A percentile compares a stretch with the other conserved stretches of the same genome.
phyloP scores from a whole-genome alignment of 2,113 vertebrate genomes.

The Maccullochella peelii region DNA sequence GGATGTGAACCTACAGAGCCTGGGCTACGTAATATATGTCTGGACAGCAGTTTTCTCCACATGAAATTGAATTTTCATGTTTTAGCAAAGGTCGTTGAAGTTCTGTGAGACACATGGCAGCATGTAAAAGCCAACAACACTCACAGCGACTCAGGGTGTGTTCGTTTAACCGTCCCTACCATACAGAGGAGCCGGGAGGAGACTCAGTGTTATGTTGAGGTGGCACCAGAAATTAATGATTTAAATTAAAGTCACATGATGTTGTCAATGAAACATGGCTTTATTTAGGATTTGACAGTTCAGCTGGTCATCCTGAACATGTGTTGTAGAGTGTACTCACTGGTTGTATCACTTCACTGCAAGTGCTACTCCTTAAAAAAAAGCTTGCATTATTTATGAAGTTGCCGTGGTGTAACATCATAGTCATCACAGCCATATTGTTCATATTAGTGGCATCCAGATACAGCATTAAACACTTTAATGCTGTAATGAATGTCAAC shows the following conservation, averaged over 20 bases:
- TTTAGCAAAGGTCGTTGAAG: neutral
- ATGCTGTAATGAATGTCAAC: neutral
- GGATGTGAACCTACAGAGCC: neutral
- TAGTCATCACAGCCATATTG: neutral
- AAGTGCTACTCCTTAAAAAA: neutral
- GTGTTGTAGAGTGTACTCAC: neutral
- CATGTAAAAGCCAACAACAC: neutral
- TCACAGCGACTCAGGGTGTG: neutral
- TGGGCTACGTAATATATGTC: neutral
- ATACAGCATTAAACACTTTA: neutral
- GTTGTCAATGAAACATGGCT: neutral
- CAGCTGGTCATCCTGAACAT: neutral
- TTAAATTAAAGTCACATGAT: neutral
- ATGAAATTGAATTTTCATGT: neutral
- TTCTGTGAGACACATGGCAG: neutral
- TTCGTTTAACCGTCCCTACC: neutral
- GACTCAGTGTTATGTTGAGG: neutral
- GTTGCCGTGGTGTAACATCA: neutral
- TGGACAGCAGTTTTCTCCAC: neutral
- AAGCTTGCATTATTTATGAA: neutral
- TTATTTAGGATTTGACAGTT: neutral
- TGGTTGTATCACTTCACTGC: neutral
- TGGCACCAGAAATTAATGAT: neutral
- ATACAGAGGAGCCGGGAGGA: neutral
- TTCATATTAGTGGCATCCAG: neutral